These are phyloP conservation scores for Chouioia cunea DNA, from an alignment of 2,888 invertebrate species.

Conservation along the genomic window DNA sequence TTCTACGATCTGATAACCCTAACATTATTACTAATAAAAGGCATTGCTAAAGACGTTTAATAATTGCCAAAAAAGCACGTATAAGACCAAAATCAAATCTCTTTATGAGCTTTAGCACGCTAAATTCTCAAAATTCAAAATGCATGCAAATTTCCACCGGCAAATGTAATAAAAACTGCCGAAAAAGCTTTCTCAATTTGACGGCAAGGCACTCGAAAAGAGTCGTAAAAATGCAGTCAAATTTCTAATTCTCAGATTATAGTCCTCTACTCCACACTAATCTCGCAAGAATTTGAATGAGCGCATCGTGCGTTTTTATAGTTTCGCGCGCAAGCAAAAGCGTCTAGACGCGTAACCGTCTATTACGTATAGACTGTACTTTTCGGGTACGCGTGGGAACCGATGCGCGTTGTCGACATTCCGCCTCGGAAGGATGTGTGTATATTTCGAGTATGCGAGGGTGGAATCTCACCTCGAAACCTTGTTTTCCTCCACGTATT, in stretches of 20 bases:
- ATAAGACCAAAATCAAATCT: too few species aligned
- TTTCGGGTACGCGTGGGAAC: conserved; percentile 21
- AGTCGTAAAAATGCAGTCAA: conserved; percentile 34
- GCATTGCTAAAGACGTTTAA: too few species aligned
- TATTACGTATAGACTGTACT: conserved; percentile 44
- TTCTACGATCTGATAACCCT: too few species aligned
- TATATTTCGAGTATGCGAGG: neutral
- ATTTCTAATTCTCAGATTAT: conserved; percentile 46
- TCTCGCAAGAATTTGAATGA: conserved; percentile 67
- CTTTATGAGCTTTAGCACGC: too few species aligned
- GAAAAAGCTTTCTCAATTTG: neutral
- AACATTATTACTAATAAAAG: too few species aligned
- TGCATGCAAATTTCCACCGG: conserved; percentile 25
- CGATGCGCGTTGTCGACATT: conserved; percentile 33
- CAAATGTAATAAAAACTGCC: conserved; percentile 9
- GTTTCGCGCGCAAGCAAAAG: conserved; percentile 43
- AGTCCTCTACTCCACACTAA: conserved; percentile 45
- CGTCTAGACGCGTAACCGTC: conserved; percentile 61
- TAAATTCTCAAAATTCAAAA: too few species aligned
- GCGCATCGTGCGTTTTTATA: conserved; percentile 49
- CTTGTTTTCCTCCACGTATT: conserved; percentile 85
- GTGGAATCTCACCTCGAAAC: conserved; percentile 77
- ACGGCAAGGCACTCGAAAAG: neutral
- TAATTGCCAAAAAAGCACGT: too few species aligned
- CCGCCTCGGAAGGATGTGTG: conserved; percentile 1